These are phyloP conservation scores for Chloropsis cyanopogon DNA, from an alignment of 2,113 vertebrate species.

Conservation along the genomic window DNA sequence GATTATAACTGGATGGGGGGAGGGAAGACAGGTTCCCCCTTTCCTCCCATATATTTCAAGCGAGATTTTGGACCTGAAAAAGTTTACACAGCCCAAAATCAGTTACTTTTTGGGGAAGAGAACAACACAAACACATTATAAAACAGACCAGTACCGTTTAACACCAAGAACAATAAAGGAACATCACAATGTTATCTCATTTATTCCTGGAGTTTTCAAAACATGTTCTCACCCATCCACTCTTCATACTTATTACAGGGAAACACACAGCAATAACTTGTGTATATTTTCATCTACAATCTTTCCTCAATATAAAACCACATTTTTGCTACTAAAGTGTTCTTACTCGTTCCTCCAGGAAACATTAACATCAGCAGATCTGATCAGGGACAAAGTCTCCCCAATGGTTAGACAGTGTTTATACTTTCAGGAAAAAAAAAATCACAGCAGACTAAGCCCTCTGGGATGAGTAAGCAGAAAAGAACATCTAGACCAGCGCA, in stretches of 20 bases:
- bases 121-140: background rate
- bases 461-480: slow-evolving; percentile 26
- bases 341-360: background rate
- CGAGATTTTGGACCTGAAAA: background rate
- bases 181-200: background rate
- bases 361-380: background rate
- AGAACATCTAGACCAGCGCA: background rate
- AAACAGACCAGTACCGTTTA: background rate
- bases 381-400: background rate
- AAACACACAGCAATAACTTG: background rate
- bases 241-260: background rate
- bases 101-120: background rate
- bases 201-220: background rate
- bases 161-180: background rate
- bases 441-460: background rate
- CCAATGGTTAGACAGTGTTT: background rate
- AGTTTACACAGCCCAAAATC: background rate
- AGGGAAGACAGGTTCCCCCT: fast-evolving
- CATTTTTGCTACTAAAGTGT: background rate
- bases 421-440: background rate
- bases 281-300: background rate
- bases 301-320: background rate
- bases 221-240: background rate
- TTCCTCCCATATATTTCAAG: background rate
- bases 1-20: background rate